These are phyloP conservation scores for Sus scrofa DNA, from an alignment of 2,113 vertebrate genomes.

Conservation along the genomic window DNA sequence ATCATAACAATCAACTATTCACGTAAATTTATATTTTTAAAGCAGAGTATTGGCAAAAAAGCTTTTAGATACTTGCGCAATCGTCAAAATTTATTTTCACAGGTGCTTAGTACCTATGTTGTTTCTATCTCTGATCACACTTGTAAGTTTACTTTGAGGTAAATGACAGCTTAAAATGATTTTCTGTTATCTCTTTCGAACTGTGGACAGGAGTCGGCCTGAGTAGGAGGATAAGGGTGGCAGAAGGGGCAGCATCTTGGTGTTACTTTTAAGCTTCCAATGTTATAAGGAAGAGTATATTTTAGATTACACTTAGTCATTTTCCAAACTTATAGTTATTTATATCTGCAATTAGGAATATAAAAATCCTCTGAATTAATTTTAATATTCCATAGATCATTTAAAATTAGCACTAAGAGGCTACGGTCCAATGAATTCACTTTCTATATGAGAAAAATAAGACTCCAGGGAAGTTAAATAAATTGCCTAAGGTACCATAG, in stretches of 20 bases:
- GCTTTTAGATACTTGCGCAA: neutral
- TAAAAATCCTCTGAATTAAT: neutral
- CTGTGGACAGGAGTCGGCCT: neutral
- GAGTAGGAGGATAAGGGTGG: neutral
- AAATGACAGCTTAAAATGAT: neutral
- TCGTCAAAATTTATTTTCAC: neutral
- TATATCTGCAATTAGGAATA: neutral
- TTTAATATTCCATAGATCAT: neutral
- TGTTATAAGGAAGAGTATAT: neutral
- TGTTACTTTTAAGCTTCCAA: neutral
- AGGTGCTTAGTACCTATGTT: neutral
- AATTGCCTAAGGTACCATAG: neutral
- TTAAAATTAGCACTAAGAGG: constrained; percentile 6
- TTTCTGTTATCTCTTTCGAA: neutral
- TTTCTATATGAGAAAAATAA: neutral
- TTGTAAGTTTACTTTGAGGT: neutral
- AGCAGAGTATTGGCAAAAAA: neutral
- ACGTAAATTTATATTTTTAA: neutral
- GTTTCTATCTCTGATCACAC: neutral
- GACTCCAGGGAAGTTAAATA: neutral
- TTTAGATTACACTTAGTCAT: neutral
- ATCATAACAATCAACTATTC: neutral
- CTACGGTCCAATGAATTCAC: neutral
- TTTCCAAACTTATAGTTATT: constrained; percentile 39
- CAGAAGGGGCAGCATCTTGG: too few relatives aligned